These are phyloP conservation scores for Numida meleagris DNA, from an alignment of 2,113 vertebrate genomes.

Conservation along the genomic window DNA sequence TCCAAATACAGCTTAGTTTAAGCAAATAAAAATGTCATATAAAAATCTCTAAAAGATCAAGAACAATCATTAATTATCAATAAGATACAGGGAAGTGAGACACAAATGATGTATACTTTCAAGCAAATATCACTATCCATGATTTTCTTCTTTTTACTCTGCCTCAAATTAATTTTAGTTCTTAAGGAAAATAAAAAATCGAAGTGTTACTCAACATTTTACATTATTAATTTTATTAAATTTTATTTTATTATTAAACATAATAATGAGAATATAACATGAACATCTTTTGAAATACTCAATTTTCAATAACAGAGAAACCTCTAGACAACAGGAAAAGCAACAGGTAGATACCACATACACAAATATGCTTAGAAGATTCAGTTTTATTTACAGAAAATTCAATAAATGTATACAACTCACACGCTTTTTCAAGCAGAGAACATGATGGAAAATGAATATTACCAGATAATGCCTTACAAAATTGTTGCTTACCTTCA, in stretches of 20 bases:
- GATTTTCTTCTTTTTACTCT: not conserved
- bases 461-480: not conserved
- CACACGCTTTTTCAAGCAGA: not conserved
- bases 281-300: not conserved
- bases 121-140: not conserved
- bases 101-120: not conserved
- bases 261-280: not conserved
- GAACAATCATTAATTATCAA: not conserved
- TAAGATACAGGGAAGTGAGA: not conserved
- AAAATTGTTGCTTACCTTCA: not conserved
- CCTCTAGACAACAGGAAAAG: not conserved
- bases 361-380: not conserved
- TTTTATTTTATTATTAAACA: not conserved
- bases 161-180: not conserved
- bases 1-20: not conserved
- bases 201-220: not conserved
- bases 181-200: not conserved
- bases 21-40: not conserved
- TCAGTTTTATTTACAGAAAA: not conserved
- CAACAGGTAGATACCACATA: not conserved
- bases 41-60: not conserved
- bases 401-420: not conserved
- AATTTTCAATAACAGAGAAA: not conserved
- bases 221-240: not conserved
- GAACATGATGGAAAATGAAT: not conserved